Percentiles rank a stretch among this genome's conserved stretches.
phyloP scores from a whole-genome alignment of 2,113 vertebrate genomes.

The Oncorhynchus nerka region DNA sequence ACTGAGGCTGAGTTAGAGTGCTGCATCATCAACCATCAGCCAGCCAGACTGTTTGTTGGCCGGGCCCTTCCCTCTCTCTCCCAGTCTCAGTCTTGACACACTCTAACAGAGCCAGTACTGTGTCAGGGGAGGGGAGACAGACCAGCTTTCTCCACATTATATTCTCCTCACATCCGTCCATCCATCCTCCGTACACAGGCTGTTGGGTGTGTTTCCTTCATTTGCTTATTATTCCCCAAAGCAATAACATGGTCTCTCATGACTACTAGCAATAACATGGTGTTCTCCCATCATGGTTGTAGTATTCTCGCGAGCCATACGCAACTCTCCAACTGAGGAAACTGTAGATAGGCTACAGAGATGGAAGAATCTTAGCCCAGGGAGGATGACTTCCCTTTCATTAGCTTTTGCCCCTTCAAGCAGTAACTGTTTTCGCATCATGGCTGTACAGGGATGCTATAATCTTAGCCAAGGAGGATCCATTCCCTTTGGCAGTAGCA shows the following conservation, averaged over 20 bases:
- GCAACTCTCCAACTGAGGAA: no score
- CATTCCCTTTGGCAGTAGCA: constrained; percentile 41
- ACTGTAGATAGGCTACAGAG: neutral
- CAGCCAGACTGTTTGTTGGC: neutral
- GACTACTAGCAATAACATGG: no score
- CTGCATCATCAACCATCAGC: constrained; percentile 40
- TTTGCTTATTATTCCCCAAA: neutral
- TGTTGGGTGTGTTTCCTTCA: neutral
- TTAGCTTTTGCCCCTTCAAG: no score
- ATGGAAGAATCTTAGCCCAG: constrained; percentile 28
- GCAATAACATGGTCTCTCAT: no score
- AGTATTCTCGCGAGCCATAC: no score
- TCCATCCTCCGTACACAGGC: neutral
- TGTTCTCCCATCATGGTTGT: no score
- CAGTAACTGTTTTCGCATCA: no score
- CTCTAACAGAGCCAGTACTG: constrained; percentile 25
- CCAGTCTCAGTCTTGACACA: constrained; percentile 13
- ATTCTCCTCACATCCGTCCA: no score
- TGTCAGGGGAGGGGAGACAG: constrained; percentile 3
- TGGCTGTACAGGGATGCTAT: no score
- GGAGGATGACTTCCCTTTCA: no score
- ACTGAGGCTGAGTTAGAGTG: constrained; percentile 10
- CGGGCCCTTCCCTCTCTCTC: no score
- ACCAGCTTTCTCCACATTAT: neutral
- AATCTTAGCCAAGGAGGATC: neutral